Evolutionary conservation across 1,140 invertebrate genomes (phyloP), one percentile per base, ranked within the genome.

Genomic region (Paraescarpia echinospica): DNA sequence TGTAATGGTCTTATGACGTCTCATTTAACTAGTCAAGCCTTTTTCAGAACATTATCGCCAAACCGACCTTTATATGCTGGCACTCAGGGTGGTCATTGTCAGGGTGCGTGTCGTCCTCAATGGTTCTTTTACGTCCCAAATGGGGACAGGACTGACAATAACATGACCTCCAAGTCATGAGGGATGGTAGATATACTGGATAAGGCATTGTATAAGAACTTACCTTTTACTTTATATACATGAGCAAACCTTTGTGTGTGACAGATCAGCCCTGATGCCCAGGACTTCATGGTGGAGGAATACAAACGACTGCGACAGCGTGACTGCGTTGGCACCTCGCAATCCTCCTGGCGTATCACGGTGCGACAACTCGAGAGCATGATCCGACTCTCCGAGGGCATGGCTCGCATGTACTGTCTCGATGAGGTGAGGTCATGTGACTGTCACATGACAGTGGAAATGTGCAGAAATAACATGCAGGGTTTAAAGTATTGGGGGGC

Each of bases 321-420:
- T 31, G 99, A 99, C 95, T 97, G 97, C 9, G 97, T 97, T 1
- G 96, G 97, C 5, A 97, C 97, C 92, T 95, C 96, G 4, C 96
- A 96, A 93, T 98, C 98, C 34, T 94, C 96, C 2, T 99, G 99
- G 98, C 97, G 99, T 91, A 99, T 99, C 93, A 99, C 99, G 0
- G 99, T 99, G n/a, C 97, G 99, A n/a, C 99, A 99, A 95, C 96
- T 99, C 91, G 99, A 99, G 96, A 99, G 98, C 95, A 98, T 99
- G 97, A 98, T 99, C 94, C 97, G 99, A 48, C 96, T 99, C 22
- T 98, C 99, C 8, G 99, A 99, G 96, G 98, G 98, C 22, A 98
- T 99, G 97, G 99, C 99, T 59, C 98, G 99, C 95, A 97, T 99
- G 96, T 98, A 99, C 96, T 99, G 99, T 96, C 97, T 97, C 93